A percentile compares a stretch with the other conserved stretches of the same genome.
These are phyloP conservation scores for Tolmerus cingulatus DNA, from an alignment of 2,888 invertebrate species.

Conservation along the genomic window DNA sequence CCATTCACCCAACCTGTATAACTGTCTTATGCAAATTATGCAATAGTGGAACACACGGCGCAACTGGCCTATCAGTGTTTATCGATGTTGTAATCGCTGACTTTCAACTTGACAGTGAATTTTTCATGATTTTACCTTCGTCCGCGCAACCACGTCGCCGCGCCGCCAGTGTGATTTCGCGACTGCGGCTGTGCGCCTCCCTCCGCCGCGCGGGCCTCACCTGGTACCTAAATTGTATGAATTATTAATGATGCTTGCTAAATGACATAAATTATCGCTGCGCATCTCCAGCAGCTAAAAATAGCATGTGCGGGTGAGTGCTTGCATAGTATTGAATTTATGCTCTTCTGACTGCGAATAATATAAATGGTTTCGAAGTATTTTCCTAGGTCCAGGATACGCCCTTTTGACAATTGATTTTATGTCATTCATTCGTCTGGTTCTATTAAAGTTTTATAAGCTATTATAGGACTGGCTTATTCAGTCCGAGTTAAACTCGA, in stretches of 20 bases:
- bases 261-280: slow-evolving; percentile 42
- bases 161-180: neutral
- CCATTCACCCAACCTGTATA: neutral
- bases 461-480: no score
- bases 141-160: neutral
- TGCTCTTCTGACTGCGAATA: neutral
- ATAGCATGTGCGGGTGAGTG: neutral
- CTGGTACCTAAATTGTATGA: slow-evolving; percentile 31
- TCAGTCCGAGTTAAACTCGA: no score
- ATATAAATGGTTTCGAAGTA: neutral
- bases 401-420: no score
- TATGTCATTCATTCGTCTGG: no score
- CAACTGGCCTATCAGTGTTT: slow-evolving; percentile 6
- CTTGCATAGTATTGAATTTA: neutral
- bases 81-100: slow-evolving; percentile 28
- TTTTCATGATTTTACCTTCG: slow-evolving; percentile 39
- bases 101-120: slow-evolving; percentile 46
- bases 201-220: neutral
- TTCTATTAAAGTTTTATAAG: no score
- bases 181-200: neutral
- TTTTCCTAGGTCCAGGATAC: no score
- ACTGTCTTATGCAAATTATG: slow-evolving; percentile 40
- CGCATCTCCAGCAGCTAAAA: neutral
- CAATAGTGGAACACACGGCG: slow-evolving; percentile 4
- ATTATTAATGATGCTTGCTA: slow-evolving; percentile 43